Evolutionary conservation across 2,888 invertebrate genomes (phyloP).

Genomic region (Mylabris sibirica): DNA sequence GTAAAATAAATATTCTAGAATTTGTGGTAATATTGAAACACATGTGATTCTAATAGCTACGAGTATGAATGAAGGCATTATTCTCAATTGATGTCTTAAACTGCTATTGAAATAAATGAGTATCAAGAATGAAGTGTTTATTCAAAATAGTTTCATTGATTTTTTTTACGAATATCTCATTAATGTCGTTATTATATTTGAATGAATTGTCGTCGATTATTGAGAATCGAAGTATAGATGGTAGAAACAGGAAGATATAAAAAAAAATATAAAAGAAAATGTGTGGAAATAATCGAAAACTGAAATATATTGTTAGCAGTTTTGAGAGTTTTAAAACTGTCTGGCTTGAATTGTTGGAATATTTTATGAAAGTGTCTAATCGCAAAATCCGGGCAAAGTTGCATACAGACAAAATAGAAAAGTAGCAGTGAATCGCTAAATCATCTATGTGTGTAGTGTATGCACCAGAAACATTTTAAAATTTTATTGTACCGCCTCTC

Average conservation of each 20-base stretch:
- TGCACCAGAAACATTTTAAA: background rate
- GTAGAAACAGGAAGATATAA: background rate
- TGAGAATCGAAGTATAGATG: too few relatives aligned
- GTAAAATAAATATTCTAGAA: too few relatives aligned
- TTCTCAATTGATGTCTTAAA: too few relatives aligned
- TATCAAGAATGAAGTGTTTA: background rate
- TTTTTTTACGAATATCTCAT: background rate
- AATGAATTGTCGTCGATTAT: background rate
- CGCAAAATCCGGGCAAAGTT: background rate
- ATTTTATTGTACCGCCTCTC: background rate
- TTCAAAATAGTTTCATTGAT: background rate
- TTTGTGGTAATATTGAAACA: background rate
- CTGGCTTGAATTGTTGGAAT: constrained; percentile 6
- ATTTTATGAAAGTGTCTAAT: constrained; percentile 6
- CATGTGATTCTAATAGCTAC: background rate
- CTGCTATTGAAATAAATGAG: background rate
- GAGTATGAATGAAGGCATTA: background rate
- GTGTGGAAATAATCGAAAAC: background rate
- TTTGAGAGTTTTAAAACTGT: constrained; percentile 10
- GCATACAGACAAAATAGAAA: background rate
- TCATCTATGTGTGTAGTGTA: background rate
- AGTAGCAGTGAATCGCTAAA: background rate
- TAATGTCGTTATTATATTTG: too few relatives aligned
- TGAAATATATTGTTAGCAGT: constrained; percentile 7
- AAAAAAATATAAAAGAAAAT: background rate